These are phyloP conservation scores for Dendrophyllia cribrosa DNA, from an alignment of 64 coral and sea anemone genomes.

Conservation along the genomic window DNA sequence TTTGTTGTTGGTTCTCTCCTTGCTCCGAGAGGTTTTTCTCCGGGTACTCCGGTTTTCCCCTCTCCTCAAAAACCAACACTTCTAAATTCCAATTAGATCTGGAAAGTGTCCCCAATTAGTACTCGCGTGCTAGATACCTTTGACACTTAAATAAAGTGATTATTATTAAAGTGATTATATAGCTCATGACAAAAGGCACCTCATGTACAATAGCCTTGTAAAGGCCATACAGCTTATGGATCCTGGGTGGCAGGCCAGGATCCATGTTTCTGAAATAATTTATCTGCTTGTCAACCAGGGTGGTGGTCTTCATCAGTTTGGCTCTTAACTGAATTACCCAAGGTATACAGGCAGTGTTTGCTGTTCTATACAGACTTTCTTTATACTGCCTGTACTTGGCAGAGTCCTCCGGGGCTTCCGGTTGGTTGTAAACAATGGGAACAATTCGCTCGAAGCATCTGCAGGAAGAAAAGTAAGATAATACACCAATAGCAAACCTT, in stretches of 20 bases:
- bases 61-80: too few species aligned
- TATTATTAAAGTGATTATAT: background rate
- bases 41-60: too few species aligned
- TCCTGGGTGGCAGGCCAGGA: background rate
- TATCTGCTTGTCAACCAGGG: slow-evolving; percentile 18
- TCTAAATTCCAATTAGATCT: too few species aligned
- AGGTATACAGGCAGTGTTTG: slow-evolving; percentile 20
- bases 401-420: slow-evolving; percentile 8
- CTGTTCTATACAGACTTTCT: background rate
- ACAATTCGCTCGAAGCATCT: slow-evolving; percentile 60
- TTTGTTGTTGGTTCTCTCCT: too few species aligned
- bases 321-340: slow-evolving; percentile 10
- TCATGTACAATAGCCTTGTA: slow-evolving; percentile 34
- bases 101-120: too few species aligned
- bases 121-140: too few species aligned
- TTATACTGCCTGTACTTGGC: slow-evolving; percentile 18
- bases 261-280: slow-evolving; percentile 8
- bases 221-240: slow-evolving; percentile 19
- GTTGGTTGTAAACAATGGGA: slow-evolving; percentile 27
- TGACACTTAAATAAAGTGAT: background rate
- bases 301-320: background rate
- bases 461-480: background rate
- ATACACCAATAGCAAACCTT: too few species aligned
- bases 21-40: too few species aligned
- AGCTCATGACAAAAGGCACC: background rate